These are phyloP conservation scores for Columba janthina DNA, from an alignment of 2,113 vertebrate genomes.

Conservation along the genomic window DNA sequence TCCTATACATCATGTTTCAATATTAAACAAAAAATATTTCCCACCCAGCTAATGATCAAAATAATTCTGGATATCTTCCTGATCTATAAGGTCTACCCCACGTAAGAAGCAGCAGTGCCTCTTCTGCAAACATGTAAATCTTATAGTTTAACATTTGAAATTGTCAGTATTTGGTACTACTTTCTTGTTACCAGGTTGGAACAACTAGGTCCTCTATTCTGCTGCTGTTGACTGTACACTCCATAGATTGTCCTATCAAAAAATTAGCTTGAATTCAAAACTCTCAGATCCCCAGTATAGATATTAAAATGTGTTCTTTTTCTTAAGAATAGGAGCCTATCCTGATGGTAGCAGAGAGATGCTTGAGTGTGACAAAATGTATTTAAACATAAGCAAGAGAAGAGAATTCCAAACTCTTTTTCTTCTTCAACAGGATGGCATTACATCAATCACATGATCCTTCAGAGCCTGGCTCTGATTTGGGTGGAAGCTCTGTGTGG, in stretches of 20 bases:
- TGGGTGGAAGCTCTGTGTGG: background rate
- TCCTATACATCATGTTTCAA: background rate
- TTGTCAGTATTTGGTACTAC: background rate
- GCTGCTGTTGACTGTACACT: background rate
- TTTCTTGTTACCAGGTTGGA: background rate
- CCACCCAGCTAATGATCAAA: background rate
- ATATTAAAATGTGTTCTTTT: background rate
- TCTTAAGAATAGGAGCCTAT: background rate
- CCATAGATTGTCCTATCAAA: background rate
- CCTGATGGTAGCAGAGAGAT: background rate
- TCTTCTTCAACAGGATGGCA: background rate
- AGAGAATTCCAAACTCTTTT: background rate
- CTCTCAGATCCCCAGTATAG: background rate
- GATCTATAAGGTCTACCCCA: background rate
- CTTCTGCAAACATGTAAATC: background rate
- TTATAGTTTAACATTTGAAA: background rate
- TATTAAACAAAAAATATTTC: background rate
- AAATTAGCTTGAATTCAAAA: background rate
- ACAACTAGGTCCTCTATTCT: background rate
- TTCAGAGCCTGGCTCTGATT: background rate
- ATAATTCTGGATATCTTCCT: background rate
- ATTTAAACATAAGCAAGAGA: background rate
- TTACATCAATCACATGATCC: background rate
- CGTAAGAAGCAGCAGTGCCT: background rate
- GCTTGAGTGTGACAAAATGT: background rate